Evolutionary conservation across 2,797 vertebrate species (phyloP), one percentile per base, ranked within the genome.

Genomic region (Anableps anableps): DNA sequence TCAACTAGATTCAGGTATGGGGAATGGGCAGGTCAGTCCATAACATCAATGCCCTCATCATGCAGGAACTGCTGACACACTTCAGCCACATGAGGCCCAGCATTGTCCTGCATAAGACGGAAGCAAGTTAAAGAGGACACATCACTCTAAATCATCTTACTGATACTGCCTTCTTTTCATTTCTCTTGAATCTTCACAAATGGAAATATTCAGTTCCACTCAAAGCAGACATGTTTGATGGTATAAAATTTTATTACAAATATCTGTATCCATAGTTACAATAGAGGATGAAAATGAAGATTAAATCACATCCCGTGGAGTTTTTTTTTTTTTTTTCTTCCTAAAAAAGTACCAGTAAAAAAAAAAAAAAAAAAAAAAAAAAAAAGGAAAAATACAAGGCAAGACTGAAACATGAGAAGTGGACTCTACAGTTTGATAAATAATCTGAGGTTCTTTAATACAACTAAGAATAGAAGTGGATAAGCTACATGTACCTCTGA

Each of bases 161-260:
- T 0, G n/a, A 60, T 60, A 7, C 55, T 14, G 23, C 21, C 51
- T n/a, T 16, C 55, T 31, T 31, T 60, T 16, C 13, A 31, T 31
- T 31, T 60, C 14, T 31, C n/a, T 14, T 60, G n/a, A 66, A 21
- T 17, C 21, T 68, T 68, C 36, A 41, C 36, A 26, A 41, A 41
- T 7, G 9, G 21, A 5, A 68, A 43, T 70, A 41, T 11, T 26
- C 17, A 36, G 36, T 41, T 68, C 8, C 64, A 70, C 38, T 43
- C 38, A 14, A n/a, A 70, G 66, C 23, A 84, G 38, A 1, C 81
- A 75, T 16, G 45, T 21, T 11, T 86, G 71, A 85, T 79, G 74
- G 87, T 93, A 92, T 85, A 93, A 91, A 89, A 76, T 78, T 85
- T 89, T 55, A 89, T 89, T 84, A 83, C 79, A 92, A 89, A 86